Percentiles rank a stretch among this genome's conserved stretches.
Conservation (phyloP, 2,888 invertebrate genomes). For the Diaperis boleti region DNA sequence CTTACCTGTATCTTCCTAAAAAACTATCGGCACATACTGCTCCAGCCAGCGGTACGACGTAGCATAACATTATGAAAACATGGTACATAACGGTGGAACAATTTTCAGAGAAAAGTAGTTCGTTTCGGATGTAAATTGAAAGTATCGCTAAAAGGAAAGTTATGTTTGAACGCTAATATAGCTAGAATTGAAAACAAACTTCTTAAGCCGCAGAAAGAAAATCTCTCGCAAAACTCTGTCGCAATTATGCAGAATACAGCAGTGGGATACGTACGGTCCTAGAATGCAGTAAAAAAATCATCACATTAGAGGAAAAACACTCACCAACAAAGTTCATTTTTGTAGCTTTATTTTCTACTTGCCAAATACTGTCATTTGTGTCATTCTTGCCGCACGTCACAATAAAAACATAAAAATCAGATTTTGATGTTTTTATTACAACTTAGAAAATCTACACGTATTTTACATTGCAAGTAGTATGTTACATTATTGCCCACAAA, state of each 20-base stretch:
- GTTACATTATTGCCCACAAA: slow-evolving; percentile 49
- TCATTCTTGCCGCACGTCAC: too few species aligned
- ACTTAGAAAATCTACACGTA: slow-evolving; percentile 59
- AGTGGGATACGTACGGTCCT: slow-evolving; percentile 69
- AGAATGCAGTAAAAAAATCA: slow-evolving; percentile 33
- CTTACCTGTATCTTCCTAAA: slow-evolving; percentile 78
- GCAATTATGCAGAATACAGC: slow-evolving; percentile 85
- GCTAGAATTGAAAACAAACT: slow-evolving; percentile 66
- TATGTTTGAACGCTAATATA: too few species aligned
- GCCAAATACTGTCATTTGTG: slow-evolving; percentile 14
- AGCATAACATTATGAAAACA: slow-evolving; percentile 81
- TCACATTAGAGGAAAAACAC: slow-evolving; percentile 2
- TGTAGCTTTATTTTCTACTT: slow-evolving; percentile 1
- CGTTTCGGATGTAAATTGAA: slow-evolving; percentile 80
- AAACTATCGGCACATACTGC: slow-evolving; percentile 84
- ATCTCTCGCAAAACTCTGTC: slow-evolving; percentile 88
- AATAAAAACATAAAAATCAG: slow-evolving; percentile 17
- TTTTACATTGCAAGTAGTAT: slow-evolving; percentile 46
- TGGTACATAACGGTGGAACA: slow-evolving; percentile 82
- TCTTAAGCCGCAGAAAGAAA: slow-evolving; percentile 86
- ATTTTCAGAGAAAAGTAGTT: slow-evolving; percentile 75
- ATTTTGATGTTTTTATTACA: slow-evolving; percentile 54
- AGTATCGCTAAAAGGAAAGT: slow-evolving; percentile 75
- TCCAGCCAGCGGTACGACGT: slow-evolving; percentile 80
- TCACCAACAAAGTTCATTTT: slow-evolving; percentile 24